These are phyloP conservation scores for Sebastes iracundus DNA, from an alignment of 2,797 vertebrate species.

Conservation along the genomic window DNA sequence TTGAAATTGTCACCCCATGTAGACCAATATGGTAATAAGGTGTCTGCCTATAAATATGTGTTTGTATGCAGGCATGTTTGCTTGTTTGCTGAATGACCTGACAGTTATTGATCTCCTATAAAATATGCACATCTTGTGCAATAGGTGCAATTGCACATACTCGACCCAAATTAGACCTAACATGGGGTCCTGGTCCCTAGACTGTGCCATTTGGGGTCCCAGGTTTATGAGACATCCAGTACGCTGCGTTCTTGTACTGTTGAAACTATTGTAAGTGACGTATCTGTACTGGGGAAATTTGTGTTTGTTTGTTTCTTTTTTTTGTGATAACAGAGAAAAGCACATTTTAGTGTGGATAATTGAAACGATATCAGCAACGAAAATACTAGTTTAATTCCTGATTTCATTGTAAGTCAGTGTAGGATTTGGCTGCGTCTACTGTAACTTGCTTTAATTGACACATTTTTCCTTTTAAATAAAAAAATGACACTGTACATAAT, in stretches of 20 bases:
- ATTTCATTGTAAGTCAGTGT: not conserved
- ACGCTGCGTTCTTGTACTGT: not conserved
- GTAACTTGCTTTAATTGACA: not conserved
- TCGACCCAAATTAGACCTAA: not conserved
- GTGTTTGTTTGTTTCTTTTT: not conserved
- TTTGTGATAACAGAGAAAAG: not conserved
- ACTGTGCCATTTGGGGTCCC: not conserved
- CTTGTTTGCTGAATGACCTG: not conserved
- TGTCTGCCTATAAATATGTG: not conserved
- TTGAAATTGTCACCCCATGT: not conserved
- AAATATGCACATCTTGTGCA: not conserved
- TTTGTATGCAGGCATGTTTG: not conserved
- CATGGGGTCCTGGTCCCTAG: not conserved
- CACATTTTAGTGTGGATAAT: accelerated
- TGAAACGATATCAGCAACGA: not conserved
- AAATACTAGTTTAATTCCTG: not conserved
- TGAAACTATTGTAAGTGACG: not conserved
- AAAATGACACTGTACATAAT: not conserved
- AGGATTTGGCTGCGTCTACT: not conserved
- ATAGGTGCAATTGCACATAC: not conserved
- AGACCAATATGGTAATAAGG: not conserved
- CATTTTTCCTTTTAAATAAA: not conserved
- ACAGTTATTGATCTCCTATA: not conserved
- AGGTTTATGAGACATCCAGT: not conserved
- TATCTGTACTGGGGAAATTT: not conserved